Base-by-base conservation (phyloP, 2,888 invertebrate genomes). In the Heliconius erato region DNA sequence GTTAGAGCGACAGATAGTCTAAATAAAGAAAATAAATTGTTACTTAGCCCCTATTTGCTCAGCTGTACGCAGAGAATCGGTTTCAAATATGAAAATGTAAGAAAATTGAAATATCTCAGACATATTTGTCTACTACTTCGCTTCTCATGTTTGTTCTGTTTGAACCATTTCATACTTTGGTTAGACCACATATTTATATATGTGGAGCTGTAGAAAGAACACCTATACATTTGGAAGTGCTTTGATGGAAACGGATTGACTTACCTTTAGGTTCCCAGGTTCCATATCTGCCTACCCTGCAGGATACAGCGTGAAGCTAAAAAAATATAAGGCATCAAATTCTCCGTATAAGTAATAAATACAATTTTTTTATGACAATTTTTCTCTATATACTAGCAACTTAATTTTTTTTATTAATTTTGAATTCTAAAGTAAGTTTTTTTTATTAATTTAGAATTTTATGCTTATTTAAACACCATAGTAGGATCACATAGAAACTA, bases 61-160 rank as follows among this genome's bases (percentile, higher is more conserved):
- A 40, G 44, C 2, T 72, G 72, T 71, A 71, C 6, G n/a, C 14
- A n/a, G 44, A 12, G 40, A 49, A 26, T 44, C 72, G 72, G 72
- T 72, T 28, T 72, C 72, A 72, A 19, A 72, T 19, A 72, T 72
- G 72, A 28, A 72, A 72, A 72, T 72, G 16, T 49, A 28, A 16
- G 72, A 44, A 72, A 72, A 72, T 72, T 26, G 72, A 72, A 72
- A 72, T 49, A 49, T 49, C 26, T 72, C 72, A 44, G 44, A 26
- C 44, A 14, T 72, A 44, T 72, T 72, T 72, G 71, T n/a, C n/a
- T 11, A 26, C 44, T 44, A 28, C 72, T 72, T 49, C 72, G 26
- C 49, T 72, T 72, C 26, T 72, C 26, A 26, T 49, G 49, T 72
- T 72, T 72, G 26, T 26, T 26, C 16, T 49, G 49, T 49, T 49